These are phyloP conservation scores for Luperina nickerlii DNA, from an alignment of 2,888 invertebrate genomes.

Conservation along the genomic window DNA sequence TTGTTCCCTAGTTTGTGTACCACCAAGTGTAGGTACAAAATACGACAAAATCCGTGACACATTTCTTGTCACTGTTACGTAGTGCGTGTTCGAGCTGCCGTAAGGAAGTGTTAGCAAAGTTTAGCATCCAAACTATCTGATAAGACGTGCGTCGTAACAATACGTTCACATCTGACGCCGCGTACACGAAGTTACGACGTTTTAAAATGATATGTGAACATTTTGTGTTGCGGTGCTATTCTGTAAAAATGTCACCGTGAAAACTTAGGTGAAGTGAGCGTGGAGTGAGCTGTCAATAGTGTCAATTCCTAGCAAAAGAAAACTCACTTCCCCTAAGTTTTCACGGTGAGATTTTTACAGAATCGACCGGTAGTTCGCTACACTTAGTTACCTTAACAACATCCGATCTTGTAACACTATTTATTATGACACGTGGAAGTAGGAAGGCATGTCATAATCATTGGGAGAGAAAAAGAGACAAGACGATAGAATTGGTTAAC, in stretches of 20 bases:
- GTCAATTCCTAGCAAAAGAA: no score
- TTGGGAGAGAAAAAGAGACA: background rate
- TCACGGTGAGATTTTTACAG: no score
- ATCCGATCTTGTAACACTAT: background rate
- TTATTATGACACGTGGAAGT: background rate
- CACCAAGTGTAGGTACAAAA: background rate
- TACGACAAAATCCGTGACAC: constrained; percentile 28
- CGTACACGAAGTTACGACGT: background rate
- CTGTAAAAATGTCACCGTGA: no score
- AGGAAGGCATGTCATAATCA: background rate
- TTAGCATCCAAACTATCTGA: constrained; percentile 51
- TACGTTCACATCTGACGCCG: constrained; percentile 8
- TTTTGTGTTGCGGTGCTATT: no score
- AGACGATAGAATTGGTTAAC: background rate
- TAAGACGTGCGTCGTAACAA: constrained; percentile 34
- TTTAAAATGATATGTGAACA: constrained; percentile 6
- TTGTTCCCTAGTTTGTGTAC: background rate
- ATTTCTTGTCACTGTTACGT: constrained; percentile 26
- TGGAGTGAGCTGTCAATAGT: no score
- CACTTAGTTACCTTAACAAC: background rate
- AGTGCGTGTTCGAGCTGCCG: constrained; percentile 32
- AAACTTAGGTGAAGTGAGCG: no score
- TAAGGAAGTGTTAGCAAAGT: constrained; percentile 49
- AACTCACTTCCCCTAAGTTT: no score
- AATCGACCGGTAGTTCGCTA: no score